Percentiles rank a stretch among this genome's conserved stretches.
phyloP scores from a whole-genome alignment of 2,888 invertebrate species.

The Lumbricus terrestris region DNA sequence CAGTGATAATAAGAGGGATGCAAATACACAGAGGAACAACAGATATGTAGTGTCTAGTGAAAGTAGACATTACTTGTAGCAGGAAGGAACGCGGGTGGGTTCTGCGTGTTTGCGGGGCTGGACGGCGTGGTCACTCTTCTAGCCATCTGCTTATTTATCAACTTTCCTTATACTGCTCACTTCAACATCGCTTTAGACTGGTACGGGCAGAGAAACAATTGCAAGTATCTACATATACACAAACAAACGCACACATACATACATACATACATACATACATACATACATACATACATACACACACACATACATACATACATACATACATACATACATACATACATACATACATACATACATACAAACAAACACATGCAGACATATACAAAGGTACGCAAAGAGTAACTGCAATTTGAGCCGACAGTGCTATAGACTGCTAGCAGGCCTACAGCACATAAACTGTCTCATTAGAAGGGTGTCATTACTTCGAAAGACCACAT shows the following conservation, averaged over 20 bases:
- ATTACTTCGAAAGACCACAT: not conserved
- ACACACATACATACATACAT: not conserved
- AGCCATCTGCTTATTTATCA: too few species aligned
- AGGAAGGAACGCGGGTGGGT: not conserved
- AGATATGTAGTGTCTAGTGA: too few species aligned
- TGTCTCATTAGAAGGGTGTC: too few species aligned
- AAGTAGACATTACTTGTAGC: too few species aligned
- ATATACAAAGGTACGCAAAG: not conserved
- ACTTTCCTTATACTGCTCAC: too few species aligned
- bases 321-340: not conserved
- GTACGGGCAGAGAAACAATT: not conserved
- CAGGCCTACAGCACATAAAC: not conserved
- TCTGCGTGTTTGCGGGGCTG: not conserved
- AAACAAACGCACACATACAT: not conserved
- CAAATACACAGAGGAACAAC: not conserved
- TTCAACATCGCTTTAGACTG: too few species aligned
- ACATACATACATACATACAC: too few species aligned
- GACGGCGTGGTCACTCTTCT: too few species aligned
- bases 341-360: not conserved
- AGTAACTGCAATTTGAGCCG: too few species aligned
- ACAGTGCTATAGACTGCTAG: too few species aligned
- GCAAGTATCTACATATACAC: not conserved
- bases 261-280: not conserved
- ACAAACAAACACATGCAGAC: not conserved
- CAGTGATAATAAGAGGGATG: not conserved